Percentiles rank a stretch among this genome's conserved stretches.
Conservation (phyloP, 2,888 invertebrate species). For the Plemyria rubiginata region DNA sequence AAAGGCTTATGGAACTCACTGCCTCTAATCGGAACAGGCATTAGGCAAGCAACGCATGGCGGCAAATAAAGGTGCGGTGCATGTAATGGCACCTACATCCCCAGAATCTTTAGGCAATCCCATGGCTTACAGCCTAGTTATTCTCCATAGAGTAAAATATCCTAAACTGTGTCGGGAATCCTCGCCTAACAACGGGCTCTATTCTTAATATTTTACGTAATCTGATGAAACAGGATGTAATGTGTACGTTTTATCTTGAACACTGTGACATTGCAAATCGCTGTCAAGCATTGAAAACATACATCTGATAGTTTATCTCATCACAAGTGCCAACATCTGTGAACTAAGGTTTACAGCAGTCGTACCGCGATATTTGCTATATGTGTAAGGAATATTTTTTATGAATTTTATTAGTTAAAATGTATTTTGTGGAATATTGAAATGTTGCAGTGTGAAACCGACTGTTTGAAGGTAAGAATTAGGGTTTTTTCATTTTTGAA, state of each 20-base stretch:
- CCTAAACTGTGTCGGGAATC: too few relatives aligned
- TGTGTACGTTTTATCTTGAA: constrained; percentile 11
- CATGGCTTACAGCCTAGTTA: too few relatives aligned
- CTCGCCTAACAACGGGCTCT: too few relatives aligned
- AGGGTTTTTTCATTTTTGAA: constrained; percentile 1
- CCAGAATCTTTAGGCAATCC: too few relatives aligned
- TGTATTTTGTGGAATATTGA: constrained; percentile 27
- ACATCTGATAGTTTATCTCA: constrained; percentile 19
- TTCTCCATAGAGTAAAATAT: too few relatives aligned
- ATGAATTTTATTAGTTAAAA: background rate
- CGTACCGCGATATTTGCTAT: constrained; percentile 23
- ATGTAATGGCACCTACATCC: too few relatives aligned
- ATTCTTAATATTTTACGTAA: too few relatives aligned
- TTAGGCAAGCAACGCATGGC: too few relatives aligned
- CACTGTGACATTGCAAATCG: constrained; percentile 17
- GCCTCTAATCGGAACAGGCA: background rate
- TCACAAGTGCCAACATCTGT: constrained; percentile 19
- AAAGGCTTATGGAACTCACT: constrained; percentile 15
- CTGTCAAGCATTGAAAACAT: constrained; percentile 13
- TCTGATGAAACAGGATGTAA: background rate
- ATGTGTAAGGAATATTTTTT: background rate
- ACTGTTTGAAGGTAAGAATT: constrained; percentile 59
- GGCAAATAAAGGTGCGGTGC: too few relatives aligned
- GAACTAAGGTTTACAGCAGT: constrained; percentile 15
- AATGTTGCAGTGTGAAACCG: constrained; percentile 67